Percentiles rank a stretch among this genome's conserved stretches.
phyloP scores from a whole-genome alignment of 2,888 invertebrate genomes.

The Antheraea assamensis region DNA sequence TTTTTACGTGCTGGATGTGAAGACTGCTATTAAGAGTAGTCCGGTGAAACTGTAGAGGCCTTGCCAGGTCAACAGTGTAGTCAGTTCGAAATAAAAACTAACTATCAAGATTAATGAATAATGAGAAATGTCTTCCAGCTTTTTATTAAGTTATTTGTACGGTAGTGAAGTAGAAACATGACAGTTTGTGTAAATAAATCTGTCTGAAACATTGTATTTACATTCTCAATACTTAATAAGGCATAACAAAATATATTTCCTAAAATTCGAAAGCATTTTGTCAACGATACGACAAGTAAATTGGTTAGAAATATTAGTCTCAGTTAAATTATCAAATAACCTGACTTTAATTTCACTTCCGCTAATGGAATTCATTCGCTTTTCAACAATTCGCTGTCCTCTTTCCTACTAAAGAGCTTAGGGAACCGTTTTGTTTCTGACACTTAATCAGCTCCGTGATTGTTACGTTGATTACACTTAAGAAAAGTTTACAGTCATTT shows the following conservation, averaged over 20 bases:
- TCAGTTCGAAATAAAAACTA: too few relatives aligned
- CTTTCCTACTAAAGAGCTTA: constrained; percentile 51
- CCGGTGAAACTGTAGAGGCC: too few relatives aligned
- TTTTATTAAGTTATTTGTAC: not conserved
- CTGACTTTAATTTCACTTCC: constrained; percentile 60
- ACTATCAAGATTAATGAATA: too few relatives aligned
- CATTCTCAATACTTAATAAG: not conserved
- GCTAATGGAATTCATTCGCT: constrained; percentile 67
- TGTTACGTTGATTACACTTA: constrained; percentile 41
- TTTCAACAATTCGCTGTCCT: constrained; percentile 62
- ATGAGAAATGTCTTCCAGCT: not conserved
- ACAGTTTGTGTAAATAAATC: not conserved
- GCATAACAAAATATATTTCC: not conserved
- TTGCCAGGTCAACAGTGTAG: too few relatives aligned
- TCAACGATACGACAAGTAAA: constrained; percentile 45
- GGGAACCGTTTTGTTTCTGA: constrained; percentile 53
- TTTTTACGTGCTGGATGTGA: not conserved
- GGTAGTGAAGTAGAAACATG: not conserved
- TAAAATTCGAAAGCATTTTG: not conserved
- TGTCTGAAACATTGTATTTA: not conserved
- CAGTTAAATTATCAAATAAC: constrained; percentile 54
- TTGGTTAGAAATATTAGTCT: constrained; percentile 47
- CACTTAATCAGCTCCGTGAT: constrained; percentile 49
- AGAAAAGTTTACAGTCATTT: not conserved
- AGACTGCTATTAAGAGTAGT: too few relatives aligned